Percentiles rank a stretch among this genome's conserved stretches.
phyloP scores from a whole-genome alignment of 2,113 vertebrate genomes.

The Malaclemys terrapin region DNA sequence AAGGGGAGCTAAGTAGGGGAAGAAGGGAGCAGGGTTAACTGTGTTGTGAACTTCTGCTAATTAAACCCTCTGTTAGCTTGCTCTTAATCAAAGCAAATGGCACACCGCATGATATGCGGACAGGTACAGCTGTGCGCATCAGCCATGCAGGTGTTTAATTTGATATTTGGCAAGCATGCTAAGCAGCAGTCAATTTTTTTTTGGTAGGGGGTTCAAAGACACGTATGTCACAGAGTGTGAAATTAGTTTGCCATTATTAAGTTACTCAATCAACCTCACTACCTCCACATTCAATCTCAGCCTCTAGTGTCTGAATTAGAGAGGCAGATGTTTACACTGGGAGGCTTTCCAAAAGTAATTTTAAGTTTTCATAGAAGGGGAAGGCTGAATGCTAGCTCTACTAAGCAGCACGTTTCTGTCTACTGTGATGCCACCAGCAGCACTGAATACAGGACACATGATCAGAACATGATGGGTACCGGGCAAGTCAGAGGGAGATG shows the following conservation, averaged over 20 bases:
- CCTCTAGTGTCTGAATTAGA: slow-evolving; percentile 29
- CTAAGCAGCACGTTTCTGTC: not conserved
- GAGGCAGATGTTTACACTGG: slow-evolving; percentile 18
- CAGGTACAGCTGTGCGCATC: slow-evolving; percentile 67
- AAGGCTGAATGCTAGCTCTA: not conserved
- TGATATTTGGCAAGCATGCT: slow-evolving; percentile 36
- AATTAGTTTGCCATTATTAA: slow-evolving; percentile 27
- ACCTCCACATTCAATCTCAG: slow-evolving; percentile 26
- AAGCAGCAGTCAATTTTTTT: slow-evolving; percentile 23
- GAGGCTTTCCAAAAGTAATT: slow-evolving; percentile 34
- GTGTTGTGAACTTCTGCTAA: slow-evolving; percentile 55
- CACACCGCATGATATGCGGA: slow-evolving; percentile 60
- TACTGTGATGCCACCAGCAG: not conserved
- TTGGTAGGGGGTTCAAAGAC: not conserved
- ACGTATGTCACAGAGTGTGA: not conserved
- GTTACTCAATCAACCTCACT: slow-evolving; percentile 40
- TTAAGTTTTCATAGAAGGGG: not conserved
- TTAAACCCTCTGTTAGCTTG: slow-evolving; percentile 66
- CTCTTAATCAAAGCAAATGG: slow-evolving; percentile 71
- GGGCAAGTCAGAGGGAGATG: not conserved
- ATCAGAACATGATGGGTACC: not conserved
- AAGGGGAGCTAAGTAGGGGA: not conserved
- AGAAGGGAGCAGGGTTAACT: slow-evolving; percentile 35
- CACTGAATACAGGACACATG: not conserved
- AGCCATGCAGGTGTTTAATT: slow-evolving; percentile 67